Percentiles rank a stretch among this genome's conserved stretches.
Evolutionary conservation across 2,113 vertebrate genomes (phyloP).

Genomic region (Hippotragus niger): DNA sequence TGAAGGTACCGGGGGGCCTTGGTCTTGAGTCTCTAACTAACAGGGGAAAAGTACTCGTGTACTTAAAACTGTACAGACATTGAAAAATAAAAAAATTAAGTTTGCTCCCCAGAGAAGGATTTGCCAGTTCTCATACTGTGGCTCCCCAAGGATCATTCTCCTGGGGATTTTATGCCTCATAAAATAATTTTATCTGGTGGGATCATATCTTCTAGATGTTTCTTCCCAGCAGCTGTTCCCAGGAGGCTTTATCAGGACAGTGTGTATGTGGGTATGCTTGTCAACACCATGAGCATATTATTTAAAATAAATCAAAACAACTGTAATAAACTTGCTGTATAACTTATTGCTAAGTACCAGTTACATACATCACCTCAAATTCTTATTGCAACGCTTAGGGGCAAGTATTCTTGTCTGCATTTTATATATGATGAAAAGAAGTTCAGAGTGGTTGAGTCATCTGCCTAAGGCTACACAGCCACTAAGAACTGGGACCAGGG

Average conservation of each 20-base stretch:
- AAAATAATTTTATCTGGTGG: not conserved
- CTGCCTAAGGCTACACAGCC: not conserved
- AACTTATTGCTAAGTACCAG: not conserved
- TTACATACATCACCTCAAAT: not conserved
- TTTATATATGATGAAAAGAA: not conserved
- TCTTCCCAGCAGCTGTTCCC: not conserved
- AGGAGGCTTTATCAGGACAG: not conserved
- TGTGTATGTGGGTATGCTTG: not conserved
- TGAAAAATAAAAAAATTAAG: not conserved
- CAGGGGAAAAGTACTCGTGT: not conserved
- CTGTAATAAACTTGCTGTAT: not conserved
- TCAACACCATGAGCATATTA: not conserved
- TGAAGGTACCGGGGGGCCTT: not conserved
- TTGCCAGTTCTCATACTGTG: not conserved
- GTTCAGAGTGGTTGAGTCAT: not conserved
- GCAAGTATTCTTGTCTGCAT: not conserved
- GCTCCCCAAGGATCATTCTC: not conserved
- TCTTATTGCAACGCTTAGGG: not conserved
- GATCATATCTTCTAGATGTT: not conserved
- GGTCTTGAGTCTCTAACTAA: not conserved
- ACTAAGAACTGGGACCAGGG: not conserved
- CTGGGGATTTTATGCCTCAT: not conserved
- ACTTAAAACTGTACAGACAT: not conserved
- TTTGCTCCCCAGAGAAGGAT: slow-evolving; percentile 10
- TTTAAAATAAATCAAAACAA: not conserved